Percentiles rank a stretch among this genome's conserved stretches.
These are phyloP conservation scores for Sardinella longiceps DNA, from an alignment of 2,797 vertebrate genomes.

Conservation along the genomic window DNA sequence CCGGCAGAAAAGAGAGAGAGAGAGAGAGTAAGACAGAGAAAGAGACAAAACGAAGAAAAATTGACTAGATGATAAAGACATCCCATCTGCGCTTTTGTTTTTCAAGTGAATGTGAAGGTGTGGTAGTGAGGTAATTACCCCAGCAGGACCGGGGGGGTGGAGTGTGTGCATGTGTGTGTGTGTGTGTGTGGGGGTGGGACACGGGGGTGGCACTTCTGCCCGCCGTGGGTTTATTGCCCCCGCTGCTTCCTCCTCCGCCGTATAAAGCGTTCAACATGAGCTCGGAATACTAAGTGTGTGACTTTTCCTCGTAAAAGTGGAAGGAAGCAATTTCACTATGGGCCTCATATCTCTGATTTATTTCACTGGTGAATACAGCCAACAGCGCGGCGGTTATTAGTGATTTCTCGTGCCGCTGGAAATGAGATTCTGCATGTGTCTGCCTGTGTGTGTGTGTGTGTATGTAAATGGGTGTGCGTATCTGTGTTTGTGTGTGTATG, in stretches of 20 bases:
- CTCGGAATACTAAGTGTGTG: slow-evolving; percentile 19
- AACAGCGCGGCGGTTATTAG: background rate
- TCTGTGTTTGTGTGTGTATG: background rate
- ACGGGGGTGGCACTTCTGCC: background rate
- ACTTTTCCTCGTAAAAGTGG: slow-evolving; percentile 9
- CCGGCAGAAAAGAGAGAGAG: slow-evolving; percentile 32
- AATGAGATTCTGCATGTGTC: background rate
- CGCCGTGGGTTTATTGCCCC: background rate
- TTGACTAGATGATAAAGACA: slow-evolving; percentile 45
- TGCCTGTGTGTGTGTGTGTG: background rate
- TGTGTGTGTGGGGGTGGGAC: too few relatives aligned
- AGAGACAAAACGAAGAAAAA: too few relatives aligned
- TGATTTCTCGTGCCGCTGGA: background rate
- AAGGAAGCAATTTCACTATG: background rate
- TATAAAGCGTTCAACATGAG: slow-evolving; percentile 11
- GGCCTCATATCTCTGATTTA: slow-evolving; percentile 22
- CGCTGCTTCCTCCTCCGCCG: background rate
- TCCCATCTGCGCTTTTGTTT: slow-evolving; percentile 48
- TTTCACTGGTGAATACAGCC: background rate
- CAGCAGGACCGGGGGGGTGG: background rate
- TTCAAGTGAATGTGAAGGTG: slow-evolving; percentile 33
- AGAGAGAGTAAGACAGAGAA: too few relatives aligned
- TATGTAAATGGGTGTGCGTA: background rate
- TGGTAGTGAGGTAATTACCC: slow-evolving; percentile 40
- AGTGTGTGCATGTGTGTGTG: background rate